Evolutionary conservation across 2,888 invertebrate species (phyloP).

Genomic region (Netelia inedita): DNA sequence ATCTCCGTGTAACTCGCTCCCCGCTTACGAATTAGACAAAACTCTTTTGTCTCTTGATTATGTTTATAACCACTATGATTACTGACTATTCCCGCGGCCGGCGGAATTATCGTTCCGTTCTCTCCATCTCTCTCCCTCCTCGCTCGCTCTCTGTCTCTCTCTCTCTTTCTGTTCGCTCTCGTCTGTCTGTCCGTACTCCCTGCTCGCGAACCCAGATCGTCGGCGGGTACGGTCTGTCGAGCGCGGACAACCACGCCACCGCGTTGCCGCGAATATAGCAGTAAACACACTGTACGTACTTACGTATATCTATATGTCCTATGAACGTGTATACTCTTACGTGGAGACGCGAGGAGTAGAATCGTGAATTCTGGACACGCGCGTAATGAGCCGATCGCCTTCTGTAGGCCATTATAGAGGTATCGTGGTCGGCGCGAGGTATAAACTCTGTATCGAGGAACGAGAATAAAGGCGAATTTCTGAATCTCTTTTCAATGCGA

Average conservation of each 20-base stretch:
- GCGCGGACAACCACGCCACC: not conserved
- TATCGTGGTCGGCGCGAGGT: not conserved
- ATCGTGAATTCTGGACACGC: not conserved
- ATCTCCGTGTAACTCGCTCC: not conserved
- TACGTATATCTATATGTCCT: not conserved
- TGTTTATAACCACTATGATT: not conserved
- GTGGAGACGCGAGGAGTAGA: not conserved
- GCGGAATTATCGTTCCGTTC: not conserved
- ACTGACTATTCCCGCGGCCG: not conserved
- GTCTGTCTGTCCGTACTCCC: not conserved
- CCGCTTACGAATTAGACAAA: not conserved
- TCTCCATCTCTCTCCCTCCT: conserved; percentile 13
- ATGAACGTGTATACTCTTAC: not conserved
- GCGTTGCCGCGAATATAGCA: conserved; percentile 29
- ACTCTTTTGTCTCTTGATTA: not conserved
- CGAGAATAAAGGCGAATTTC: not conserved
- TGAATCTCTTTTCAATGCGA: not conserved
- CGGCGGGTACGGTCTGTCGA: conserved; percentile 11
- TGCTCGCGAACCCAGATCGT: not conserved
- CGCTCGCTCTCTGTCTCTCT: conserved; percentile 46
- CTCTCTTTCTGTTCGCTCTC: conserved; percentile 29
- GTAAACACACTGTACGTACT: conserved; percentile 39
- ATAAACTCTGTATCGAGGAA: not conserved
- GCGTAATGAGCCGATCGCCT: conserved; percentile 1
- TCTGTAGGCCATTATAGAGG: not conserved